Base-by-base conservation (phyloP, 1,140 invertebrate genomes). In the Ditylenchus dipsaci region DNA sequence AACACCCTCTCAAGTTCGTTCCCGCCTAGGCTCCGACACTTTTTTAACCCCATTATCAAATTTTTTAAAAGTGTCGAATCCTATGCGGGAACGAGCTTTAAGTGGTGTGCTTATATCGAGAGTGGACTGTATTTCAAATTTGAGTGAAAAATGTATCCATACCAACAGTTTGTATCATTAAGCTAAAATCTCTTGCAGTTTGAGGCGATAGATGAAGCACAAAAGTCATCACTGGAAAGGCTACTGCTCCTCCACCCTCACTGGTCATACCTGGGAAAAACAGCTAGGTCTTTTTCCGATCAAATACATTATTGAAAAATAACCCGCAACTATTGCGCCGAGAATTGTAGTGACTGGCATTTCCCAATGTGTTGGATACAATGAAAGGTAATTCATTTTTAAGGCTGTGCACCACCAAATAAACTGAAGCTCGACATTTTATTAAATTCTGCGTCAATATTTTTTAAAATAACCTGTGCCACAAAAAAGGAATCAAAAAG, bases 181-280 rank as follows among this genome's bases (percentile, higher is more conserved):
- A 65, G 23, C 69, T 60, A 59, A 74, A 74, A 38, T 74, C 73
- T 0, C 73, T 30, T 11, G 67, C 73, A 21, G 33, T 71, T 9
- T 73, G 49, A n/a, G 73, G 73, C 23, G 63, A 27, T 23, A 63
- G 43, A 19, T 74, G 72, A 11, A 74, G 30, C 63, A 75, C 53
- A 49, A 74, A 74, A n/a, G 75, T 74, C 73, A 74, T 74, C 8
- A 74, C 71, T 29, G 65, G 57, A 75, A 73, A 70, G 17, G 66
- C 62, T 19, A 75, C 49, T 17, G 72, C 68, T 30, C 58, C 68
- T n/a, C 68, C 68, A 29, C 69, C 68, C 30, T 71, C 58, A n/a
- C 58, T 71, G 19, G 58, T 71, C 68, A 72, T 72, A 19, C 68
- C 67, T 62, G 13, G 5, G 43, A 65, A 23, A 38, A 38, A 38